Base-by-base conservation (phyloP, 2,888 invertebrate species). In the Aleiodes testaceus region DNA sequence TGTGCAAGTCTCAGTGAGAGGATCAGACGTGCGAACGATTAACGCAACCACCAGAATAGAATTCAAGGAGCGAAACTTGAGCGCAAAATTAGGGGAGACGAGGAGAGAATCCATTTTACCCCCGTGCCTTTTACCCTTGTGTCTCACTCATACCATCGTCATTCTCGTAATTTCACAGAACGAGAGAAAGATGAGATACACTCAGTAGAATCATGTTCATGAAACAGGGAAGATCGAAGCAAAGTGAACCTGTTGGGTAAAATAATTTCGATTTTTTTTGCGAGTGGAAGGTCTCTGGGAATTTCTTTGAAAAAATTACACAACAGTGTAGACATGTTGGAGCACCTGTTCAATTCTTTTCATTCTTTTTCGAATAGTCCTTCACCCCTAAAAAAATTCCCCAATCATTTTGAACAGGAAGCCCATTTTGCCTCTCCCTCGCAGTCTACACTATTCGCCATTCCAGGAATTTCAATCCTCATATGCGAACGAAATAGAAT, bases 391-490 rank as follows among this genome's bases (percentile, higher is more conserved):
- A 7, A 44, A 5, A 64, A 30, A 47, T 30, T 26, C 47, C 22
- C 7, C 7, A 14, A 5, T 26, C 36, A 30, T 66, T 11, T 12
- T 4, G 30, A 16, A 14, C 30, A n/a, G 22, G 12, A 9, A 1
- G 9, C 3, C 64, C 30, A 26, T 26, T 26, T 26, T 26, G 3
- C 26, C 26, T 26, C 26, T 26, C 5, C 3, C 5, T 0, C 5
- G 5, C 26, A 26, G 26, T 26, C 3, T 9, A 59, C 36, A 14
- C 7, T n/a, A 30, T 53, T 69, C 36, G 30, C 64, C n/a, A 69
- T 69, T 63, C 69, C 64, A 42, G 44, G 53, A 69, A 69, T 69
- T 59, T 64, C 64, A 16, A 42, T 36, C 44, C 52, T 45, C 63
- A 18, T 18, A 22, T 63, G 64, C 52, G 69, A 26, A 18, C 16